Conservation (phyloP, 2,797 vertebrate genomes). For the Argyrosomus regius region DNA sequence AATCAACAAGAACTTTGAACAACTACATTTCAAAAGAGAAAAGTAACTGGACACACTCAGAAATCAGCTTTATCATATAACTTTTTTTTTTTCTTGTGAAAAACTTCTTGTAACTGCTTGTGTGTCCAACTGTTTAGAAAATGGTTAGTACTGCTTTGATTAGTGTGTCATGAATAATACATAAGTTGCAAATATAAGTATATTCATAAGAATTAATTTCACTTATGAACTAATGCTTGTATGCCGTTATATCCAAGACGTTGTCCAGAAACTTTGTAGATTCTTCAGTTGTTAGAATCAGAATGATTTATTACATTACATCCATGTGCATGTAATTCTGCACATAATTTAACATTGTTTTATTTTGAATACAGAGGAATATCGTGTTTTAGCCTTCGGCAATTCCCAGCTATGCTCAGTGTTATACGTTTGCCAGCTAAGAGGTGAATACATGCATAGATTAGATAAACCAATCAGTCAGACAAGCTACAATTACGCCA, state of each 20-base stretch:
- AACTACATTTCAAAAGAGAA: not conserved
- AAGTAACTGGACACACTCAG: not conserved
- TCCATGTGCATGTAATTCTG: not conserved
- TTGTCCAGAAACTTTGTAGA: not conserved
- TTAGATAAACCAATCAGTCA: not conserved
- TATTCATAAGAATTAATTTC: not conserved
- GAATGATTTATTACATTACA: not conserved
- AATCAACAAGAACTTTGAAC: too few species aligned
- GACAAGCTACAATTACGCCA: not conserved
- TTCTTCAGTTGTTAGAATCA: not conserved
- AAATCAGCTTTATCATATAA: not conserved
- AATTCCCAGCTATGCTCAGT: too few species aligned
- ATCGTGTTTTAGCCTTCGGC: too few species aligned
- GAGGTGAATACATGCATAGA: not conserved
- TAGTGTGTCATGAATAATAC: not conserved
- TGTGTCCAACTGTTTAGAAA: not conserved
- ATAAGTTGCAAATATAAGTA: too few species aligned
- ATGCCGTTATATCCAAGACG: not conserved
- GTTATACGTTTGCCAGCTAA: not conserved
- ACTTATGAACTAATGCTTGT: not conserved
- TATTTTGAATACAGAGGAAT: not conserved
- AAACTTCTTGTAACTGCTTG: not conserved
- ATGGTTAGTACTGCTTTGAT: not conserved
- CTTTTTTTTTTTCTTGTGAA: not conserved
- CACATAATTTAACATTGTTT: too few species aligned